Evolutionary conservation across 2,113 vertebrate species (phyloP), one percentile per base, ranked within the genome.

Genomic region (Pluvialis apricaria): DNA sequence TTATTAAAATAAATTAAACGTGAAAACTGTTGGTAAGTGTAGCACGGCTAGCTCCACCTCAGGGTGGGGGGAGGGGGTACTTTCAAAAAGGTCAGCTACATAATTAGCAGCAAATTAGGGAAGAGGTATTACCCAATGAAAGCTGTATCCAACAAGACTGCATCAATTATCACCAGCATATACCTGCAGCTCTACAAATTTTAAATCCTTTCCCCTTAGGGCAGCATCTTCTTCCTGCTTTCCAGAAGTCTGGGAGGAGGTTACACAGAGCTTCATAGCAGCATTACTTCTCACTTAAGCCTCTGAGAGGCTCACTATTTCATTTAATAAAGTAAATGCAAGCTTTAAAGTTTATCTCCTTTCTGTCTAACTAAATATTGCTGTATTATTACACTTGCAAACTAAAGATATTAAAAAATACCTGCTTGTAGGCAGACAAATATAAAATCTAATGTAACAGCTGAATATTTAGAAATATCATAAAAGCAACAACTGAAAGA

Each of bases 61-160:
- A 22, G 75, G n/a, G 58, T 24, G 15, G 44, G 29, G 80, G 40
- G 34, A 64, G 29, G 80, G 40, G 34, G 60, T 15, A 82, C 26
- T 77, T 84, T 49, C 44, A 42, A 24, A 69, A 86, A 78, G 60
- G 84, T 92, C 84, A 97, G 87, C 94, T 91, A 91, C 34, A 2
- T 77, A 31, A 66, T 78, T 94, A 96, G 94, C 97, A 97, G 97
- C 95, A 94, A 13, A 3, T 85, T 64, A 95, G 92, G 94, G 90
- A 92, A 79, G 75, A 96, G 86, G 84, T 82, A 88, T 85, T 91
- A 91, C 71, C 75, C 10, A 5, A 52, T 47, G 69, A 84, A 86
- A 92, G 94, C 40, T 84, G 61, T 28, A 76, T 55, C 80, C 86
- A 90, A 57, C 73, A 66, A 52, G 69, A 81, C 26, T 36, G 57